Evolutionary conservation across 1,140 invertebrate species (phyloP).

Genomic region (Drosophila azteca): DNA sequence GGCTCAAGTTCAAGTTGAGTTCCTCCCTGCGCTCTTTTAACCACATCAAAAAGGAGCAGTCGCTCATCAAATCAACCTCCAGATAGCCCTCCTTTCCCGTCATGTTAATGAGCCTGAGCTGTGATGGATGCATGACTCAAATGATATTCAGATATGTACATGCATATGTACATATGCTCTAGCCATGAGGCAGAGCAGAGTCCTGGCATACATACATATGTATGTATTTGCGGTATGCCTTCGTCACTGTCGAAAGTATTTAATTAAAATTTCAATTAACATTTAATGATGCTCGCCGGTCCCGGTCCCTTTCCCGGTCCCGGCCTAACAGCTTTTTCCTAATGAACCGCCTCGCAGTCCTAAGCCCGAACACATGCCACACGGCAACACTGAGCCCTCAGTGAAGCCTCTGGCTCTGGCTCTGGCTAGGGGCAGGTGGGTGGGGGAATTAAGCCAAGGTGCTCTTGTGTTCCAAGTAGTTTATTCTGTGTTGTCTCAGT

Average conservation of each 20-base stretch:
- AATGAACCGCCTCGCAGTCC: slow-evolving; percentile 34
- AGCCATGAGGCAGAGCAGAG: not conserved
- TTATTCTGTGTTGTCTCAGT: slow-evolving; percentile 9
- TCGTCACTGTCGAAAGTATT: slow-evolving; percentile 74
- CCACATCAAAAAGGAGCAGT: not conserved
- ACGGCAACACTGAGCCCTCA: slow-evolving; percentile 17
- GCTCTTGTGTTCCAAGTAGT: slow-evolving; percentile 42
- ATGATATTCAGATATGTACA: slow-evolving; percentile 29
- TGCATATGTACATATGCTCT: not conserved
- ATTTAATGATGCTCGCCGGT: slow-evolving; percentile 60
- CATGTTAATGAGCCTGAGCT: slow-evolving; percentile 9
- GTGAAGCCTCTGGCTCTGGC: slow-evolving; percentile 38
- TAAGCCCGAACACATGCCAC: slow-evolving; percentile 48
- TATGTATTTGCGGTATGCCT: slow-evolving; percentile 67
- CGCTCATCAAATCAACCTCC: slow-evolving; percentile 4
- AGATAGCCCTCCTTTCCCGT: not conserved
- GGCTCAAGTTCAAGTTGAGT: not conserved
- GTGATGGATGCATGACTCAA: slow-evolving; percentile 13
- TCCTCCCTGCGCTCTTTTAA: not conserved
- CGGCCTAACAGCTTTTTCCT: slow-evolving; percentile 28
- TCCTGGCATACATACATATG: slow-evolving; percentile 5
- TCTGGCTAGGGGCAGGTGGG: slow-evolving; percentile 16
- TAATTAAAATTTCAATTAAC: slow-evolving; percentile 80
- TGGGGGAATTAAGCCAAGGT: slow-evolving; percentile 43
- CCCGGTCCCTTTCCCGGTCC: not conserved